Percentiles rank a stretch among this genome's conserved stretches.
Conservation (phyloP, 2,888 invertebrate species). For the Meta bourneti region DNA sequence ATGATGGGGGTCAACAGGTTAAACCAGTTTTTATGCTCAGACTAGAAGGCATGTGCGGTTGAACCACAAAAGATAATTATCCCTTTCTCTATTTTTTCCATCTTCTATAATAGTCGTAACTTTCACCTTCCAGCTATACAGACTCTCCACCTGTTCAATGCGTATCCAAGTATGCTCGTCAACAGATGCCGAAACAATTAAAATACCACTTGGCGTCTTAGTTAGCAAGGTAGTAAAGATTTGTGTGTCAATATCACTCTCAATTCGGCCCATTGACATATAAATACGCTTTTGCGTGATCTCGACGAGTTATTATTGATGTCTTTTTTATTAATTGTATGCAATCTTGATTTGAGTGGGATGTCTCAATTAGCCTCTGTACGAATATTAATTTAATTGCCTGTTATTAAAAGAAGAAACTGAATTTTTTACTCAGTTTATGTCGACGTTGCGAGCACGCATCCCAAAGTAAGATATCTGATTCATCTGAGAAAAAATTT, state of each 20-base stretch:
- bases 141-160: not conserved
- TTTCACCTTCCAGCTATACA: slow-evolving; percentile 24
- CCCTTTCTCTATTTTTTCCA: not conserved
- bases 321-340: too few relatives aligned
- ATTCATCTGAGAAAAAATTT: too few relatives aligned
- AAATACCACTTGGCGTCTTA: not conserved
- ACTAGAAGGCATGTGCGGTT: not conserved
- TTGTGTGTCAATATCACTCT: not conserved
- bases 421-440: too few relatives aligned
- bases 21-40: not conserved
- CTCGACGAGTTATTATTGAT: too few relatives aligned
- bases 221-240: not conserved
- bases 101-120: slow-evolving; percentile 2
- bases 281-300: slow-evolving; percentile 8
- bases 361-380: too few relatives aligned
- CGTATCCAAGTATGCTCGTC: not conserved
- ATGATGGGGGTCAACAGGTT: not conserved
- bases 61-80: not conserved
- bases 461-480: too few relatives aligned
- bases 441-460: too few relatives aligned
- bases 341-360: too few relatives aligned
- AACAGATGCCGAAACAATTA: not conserved
- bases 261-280: slow-evolving; percentile 18
- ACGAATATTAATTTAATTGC: too few relatives aligned
- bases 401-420: too few relatives aligned